Evolutionary conservation across 2,797 vertebrate species (phyloP), one percentile per base, ranked within the genome.

Genomic region (Ptychadena robeensis): DNA sequence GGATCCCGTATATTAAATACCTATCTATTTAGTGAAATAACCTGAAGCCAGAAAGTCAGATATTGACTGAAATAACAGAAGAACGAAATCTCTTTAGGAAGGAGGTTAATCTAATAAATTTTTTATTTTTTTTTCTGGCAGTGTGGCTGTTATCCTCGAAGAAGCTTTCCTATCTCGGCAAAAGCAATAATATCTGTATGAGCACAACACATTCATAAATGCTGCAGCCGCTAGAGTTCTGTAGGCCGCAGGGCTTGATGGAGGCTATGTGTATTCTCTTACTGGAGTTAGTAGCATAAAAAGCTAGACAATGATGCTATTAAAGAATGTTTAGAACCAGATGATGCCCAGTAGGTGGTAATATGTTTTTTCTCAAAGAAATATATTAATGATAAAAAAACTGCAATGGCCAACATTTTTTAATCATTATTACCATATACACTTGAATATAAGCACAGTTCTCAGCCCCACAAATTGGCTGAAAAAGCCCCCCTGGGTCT

Each of bases 141-240:
- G 40, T 59, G 65, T 31, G 30, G 66, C 34, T 37, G 25, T 37
- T 38, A 76, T 82, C 65, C 65, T 70, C 48, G 65, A 82, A 34
- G 37, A 40, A 70, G 81, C 22, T 61, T 69, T 69, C 34, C 66
- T 70, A 53, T 82, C 27, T 82, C 66, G 71, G 73, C 66, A 77
- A 65, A 82, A 38, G 63, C 80, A 75, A 68, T 75, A 68, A 40
- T 75, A 81, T 81, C 27, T 66, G 28, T 73, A 67, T 63, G 67
- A 66, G 67, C 53, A 48, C 37, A 81, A 27, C 59, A 72, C 59
- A 72, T 32, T 44, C 34, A 80, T 64, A 70, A 57, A 35, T 72
- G 14, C 12, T 32, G 30, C 44, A 59, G 76, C 63, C 38, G 25
- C 30, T 40, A 48, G 38, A 15, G 38, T 67, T 78, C 38, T 78